Conservation (phyloP, 2,113 vertebrate species). For the Indicator indicator region DNA sequence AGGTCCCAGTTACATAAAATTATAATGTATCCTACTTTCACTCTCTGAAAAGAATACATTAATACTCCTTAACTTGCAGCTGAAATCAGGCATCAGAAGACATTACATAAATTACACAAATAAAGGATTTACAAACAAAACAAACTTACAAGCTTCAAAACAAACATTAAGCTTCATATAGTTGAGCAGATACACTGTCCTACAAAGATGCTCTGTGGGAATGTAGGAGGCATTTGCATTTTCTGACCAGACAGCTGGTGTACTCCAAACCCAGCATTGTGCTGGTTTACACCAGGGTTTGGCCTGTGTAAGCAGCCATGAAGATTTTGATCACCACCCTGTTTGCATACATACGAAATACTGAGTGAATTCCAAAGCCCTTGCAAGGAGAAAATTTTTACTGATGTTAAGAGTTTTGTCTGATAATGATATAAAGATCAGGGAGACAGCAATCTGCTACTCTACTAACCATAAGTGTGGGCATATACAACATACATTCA, state of each 20-base stretch:
- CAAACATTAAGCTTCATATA: constrained; percentile 5
- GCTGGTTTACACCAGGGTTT: not conserved
- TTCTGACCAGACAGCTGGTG: not conserved
- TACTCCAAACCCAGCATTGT: not conserved
- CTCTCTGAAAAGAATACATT: constrained; percentile 7
- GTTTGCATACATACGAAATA: not conserved
- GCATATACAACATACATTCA: constrained; percentile 2
- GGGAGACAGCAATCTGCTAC: not conserved
- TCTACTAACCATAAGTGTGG: not conserved
- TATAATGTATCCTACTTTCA: not conserved
- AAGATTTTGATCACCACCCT: not conserved
- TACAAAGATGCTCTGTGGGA: not conserved
- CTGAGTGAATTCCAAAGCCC: constrained; percentile 23
- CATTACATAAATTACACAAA: constrained; percentile 2
- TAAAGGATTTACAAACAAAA: not conserved
- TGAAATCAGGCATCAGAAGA: constrained; percentile 18
- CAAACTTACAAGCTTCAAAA: not conserved
- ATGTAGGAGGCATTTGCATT: constrained; percentile 12
- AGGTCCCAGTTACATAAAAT: constrained; percentile 1
- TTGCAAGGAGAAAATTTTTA: not conserved
- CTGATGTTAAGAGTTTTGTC: not conserved
- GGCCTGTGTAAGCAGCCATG: not conserved
- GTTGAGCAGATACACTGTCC: not conserved
- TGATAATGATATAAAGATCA: not conserved
- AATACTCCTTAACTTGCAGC: constrained; percentile 8